phyloP scores from a whole-genome alignment of 2,797 vertebrate genomes.

The Pteronotus mesoamericanus region DNA sequence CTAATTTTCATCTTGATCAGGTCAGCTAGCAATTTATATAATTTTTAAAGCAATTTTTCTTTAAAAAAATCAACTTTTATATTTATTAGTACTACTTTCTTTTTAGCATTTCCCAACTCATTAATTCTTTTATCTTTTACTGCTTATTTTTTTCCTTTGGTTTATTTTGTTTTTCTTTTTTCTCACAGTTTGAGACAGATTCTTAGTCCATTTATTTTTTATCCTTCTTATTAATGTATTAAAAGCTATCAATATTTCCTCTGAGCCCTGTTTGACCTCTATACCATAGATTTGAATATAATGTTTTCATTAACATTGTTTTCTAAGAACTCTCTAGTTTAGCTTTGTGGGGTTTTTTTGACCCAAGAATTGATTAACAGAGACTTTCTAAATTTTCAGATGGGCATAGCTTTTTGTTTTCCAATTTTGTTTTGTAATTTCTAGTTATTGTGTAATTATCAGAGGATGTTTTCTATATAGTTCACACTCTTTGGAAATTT shows the following conservation, averaged over 20 bases:
- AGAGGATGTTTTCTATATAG: not conserved
- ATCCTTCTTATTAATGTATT: not conserved
- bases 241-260: not conserved
- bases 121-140: not conserved
- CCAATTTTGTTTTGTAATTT: not conserved
- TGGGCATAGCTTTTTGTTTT: not conserved
- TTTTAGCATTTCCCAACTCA: not conserved
- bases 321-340: not conserved
- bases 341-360: not conserved
- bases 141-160: not conserved
- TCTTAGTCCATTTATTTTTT: constrained; percentile 18
- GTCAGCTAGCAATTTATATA: not conserved
- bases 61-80: not conserved
- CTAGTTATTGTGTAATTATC: not conserved
- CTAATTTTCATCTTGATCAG: not conserved
- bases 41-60: not conserved
- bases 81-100: not conserved
- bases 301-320: not conserved
- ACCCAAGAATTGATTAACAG: not conserved
- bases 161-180: not conserved
- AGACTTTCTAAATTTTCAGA: not conserved
- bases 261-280: not conserved
- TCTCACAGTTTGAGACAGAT: not conserved
- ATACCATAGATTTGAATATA: not conserved
- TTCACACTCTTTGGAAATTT: not conserved